Evolutionary conservation across 2,888 invertebrate genomes (phyloP), one percentile per base, ranked within the genome.

Genomic region (Bellardia bayeri): DNA sequence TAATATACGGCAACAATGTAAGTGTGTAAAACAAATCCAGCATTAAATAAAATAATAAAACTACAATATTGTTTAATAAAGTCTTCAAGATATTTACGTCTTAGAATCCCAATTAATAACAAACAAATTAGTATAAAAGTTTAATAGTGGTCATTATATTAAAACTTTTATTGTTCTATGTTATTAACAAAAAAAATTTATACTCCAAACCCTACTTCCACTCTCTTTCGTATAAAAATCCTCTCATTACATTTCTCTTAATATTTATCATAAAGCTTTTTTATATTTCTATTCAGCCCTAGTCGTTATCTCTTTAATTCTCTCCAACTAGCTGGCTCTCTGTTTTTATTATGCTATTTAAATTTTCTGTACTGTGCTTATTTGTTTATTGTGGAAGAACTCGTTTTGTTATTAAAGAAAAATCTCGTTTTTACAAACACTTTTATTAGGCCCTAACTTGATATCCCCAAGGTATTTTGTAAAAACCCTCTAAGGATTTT

Each of bases 391-490:
- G 16, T 69, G 54, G 8, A 40, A 61, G 14, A 37, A 14, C 16
- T 75, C 33, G 63, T 23, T 63, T 69, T 49, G 64, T 40, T 63
- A 16, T 66, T 51, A 64, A 61, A 51, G 8, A 56, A 42, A 45
- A 74, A 74, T 16, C 37, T 42, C 3, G 11, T 33, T 54, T 72
- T 66, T 78, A 16, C 37, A 58, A 76, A 54, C 58, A 56, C 40
- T 71, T 61, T 75, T 82, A 75, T 86, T 86, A 82, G 82, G 75
- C 51, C 40, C 69, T 69, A 79, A 82, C 68, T 79, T 45, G 54
- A 69, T 79, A 75, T 51, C 82, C 69, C 45, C 13, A 3, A 45
- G 69, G 49, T 33, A 42, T 66, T 79, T 61, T 85, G 11, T n/a
- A 42, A 58, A 74, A 82, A 79, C 11, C 64, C 54, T 74, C 9